phyloP scores from a whole-genome alignment of 2,888 invertebrate species.

The Villa cingulata region DNA sequence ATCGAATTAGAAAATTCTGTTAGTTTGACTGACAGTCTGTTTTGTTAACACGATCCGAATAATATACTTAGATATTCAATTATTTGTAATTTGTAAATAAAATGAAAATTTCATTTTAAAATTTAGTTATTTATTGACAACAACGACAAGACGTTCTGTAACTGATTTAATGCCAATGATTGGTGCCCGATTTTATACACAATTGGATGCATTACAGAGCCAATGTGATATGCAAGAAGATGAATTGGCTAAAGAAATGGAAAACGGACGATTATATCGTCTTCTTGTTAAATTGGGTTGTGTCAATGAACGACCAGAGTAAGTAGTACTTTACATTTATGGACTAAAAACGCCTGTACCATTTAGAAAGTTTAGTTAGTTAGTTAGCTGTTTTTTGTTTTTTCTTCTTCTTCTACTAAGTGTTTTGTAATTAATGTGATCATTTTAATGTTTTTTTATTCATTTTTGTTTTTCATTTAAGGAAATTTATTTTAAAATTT shows the following conservation, averaged over 20 bases:
- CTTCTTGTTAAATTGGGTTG: slow-evolving; percentile 81
- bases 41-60: too few relatives aligned
- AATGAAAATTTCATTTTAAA: not conserved
- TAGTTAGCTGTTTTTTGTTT: too few relatives aligned
- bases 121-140: slow-evolving; percentile 56
- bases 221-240: slow-evolving; percentile 81
- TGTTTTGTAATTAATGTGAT: too few relatives aligned
- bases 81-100: slow-evolving; percentile 1
- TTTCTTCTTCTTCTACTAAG: not conserved
- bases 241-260: slow-evolving; percentile 83
- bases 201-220: slow-evolving; percentile 79
- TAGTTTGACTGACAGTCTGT: too few relatives aligned
- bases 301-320: slow-evolving; percentile 95
- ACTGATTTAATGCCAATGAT: slow-evolving; percentile 99
- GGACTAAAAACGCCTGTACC: not conserved
- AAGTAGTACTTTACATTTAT: too few relatives aligned
- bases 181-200: slow-evolving; percentile 90
- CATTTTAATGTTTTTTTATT: slow-evolving; percentile 2
- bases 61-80: too few relatives aligned
- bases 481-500: slow-evolving; percentile 8
- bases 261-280: slow-evolving; percentile 86
- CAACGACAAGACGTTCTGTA: slow-evolving; percentile 58
- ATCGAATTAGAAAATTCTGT: too few relatives aligned
- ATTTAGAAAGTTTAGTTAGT: not conserved
- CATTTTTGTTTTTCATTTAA: too few relatives aligned